phyloP scores from a whole-genome alignment of 1,140 invertebrate genomes.

The Hycleus cichorii region DNA sequence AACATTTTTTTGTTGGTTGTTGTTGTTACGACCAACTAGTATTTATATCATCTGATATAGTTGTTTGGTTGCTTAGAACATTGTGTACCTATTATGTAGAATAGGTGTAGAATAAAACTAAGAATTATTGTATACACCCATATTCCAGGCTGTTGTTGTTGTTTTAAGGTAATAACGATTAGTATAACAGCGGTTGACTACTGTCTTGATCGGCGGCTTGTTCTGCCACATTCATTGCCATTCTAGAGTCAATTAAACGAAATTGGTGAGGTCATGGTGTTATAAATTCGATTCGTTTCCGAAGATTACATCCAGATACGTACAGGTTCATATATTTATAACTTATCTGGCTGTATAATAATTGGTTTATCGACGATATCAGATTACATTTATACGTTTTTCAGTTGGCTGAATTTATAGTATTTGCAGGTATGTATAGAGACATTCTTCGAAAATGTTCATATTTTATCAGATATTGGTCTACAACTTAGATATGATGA shows the following conservation, averaged over 20 bases:
- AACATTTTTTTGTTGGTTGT: constrained; percentile 13
- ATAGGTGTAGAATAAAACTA: no score
- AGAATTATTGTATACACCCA: constrained; percentile 4
- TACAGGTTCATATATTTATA: not conserved
- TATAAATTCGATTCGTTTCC: constrained; percentile 28
- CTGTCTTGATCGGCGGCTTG: constrained; percentile 10
- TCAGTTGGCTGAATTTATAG: no score
- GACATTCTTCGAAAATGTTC: no score
- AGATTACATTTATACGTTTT: no score
- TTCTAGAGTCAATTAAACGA: constrained; percentile 32
- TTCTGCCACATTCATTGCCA: constrained; percentile 22
- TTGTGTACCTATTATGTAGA: not conserved
- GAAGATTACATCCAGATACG: constrained; percentile 28
- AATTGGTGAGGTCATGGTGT: constrained; percentile 24
- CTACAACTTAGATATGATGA: no score
- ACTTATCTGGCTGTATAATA: no score
- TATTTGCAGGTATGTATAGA: no score
- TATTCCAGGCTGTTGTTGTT: not conserved
- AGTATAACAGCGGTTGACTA: constrained; percentile 8
- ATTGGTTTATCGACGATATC: no score
- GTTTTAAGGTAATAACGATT: constrained; percentile 15
- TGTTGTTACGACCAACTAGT: constrained; percentile 8
- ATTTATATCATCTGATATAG: constrained; percentile 31
- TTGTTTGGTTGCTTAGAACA: not conserved
- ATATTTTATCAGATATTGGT: no score